Evolutionary conservation across 2,888 invertebrate species (phyloP).

Genomic region (Eledona agricola): DNA sequence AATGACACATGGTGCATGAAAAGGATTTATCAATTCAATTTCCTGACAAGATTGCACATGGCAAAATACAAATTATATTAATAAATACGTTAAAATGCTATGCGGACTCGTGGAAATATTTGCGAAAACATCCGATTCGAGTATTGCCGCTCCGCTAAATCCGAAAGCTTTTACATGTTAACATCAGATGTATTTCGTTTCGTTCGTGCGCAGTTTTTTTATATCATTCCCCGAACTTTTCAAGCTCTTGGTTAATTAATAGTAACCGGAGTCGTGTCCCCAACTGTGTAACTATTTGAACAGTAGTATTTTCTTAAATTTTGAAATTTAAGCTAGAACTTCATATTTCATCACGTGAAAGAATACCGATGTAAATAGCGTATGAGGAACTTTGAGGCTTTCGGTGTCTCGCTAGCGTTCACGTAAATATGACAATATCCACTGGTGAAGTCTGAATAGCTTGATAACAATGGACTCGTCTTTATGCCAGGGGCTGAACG

Average conservation of each 20-base stretch:
- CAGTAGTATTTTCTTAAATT: constrained; percentile 13
- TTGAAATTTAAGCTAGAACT: constrained; percentile 6
- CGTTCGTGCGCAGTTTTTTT: constrained; percentile 8
- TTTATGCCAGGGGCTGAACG: too few species aligned
- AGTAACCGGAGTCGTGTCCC: constrained; percentile 4
- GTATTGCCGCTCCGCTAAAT: constrained; percentile 7
- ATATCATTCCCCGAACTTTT: constrained; percentile 2
- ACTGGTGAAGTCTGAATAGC: constrained; percentile 40
- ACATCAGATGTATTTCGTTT: constrained; percentile 11
- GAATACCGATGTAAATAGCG: constrained; percentile 11
- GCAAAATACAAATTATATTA: too few species aligned
- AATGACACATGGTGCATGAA: too few species aligned
- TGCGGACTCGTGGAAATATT: not conserved
- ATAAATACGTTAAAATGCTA: not conserved
- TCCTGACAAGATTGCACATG: too few species aligned
- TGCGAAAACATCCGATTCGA: not conserved
- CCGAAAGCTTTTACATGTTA: constrained; percentile 20
- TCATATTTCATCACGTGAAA: constrained; percentile 24
- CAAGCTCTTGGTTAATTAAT: constrained; percentile 15
- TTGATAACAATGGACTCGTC: constrained; percentile 40
- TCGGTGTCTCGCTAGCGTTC: constrained; percentile 5
- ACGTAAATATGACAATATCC: constrained; percentile 40
- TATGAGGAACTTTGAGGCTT: constrained; percentile 2
- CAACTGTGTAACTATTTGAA: constrained; percentile 14
- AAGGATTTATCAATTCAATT: too few species aligned